Percentiles rank a stretch among this genome's conserved stretches.
Conservation (phyloP, 2,888 invertebrate genomes). For the Agriopis aurantiaria region DNA sequence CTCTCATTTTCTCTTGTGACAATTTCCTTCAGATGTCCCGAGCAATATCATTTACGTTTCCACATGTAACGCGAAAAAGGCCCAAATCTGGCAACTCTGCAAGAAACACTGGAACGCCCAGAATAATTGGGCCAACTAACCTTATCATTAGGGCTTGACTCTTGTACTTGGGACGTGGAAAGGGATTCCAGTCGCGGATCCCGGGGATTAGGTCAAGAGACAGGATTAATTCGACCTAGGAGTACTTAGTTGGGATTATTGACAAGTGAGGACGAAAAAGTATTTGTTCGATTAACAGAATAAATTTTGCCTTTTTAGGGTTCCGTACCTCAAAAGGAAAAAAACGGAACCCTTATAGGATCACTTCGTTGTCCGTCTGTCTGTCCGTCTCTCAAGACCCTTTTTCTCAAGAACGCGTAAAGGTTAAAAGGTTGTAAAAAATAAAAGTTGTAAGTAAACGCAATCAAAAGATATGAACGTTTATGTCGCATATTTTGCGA, state of each 20-base stretch:
- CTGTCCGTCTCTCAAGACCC: too few species aligned
- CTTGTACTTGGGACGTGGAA: conserved; percentile 10
- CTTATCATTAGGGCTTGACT: conserved; percentile 3
- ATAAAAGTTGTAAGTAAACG: too few species aligned
- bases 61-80: neutral
- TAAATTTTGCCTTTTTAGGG: neutral
- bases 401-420: too few species aligned
- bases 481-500: too few species aligned
- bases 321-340: too few species aligned
- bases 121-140: conserved; percentile 26
- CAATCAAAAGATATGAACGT: too few species aligned
- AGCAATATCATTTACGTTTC: neutral
- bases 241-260: conserved; percentile 1
- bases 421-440: too few species aligned
- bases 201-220: conserved; percentile 1
- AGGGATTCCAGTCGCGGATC: conserved; percentile 10
- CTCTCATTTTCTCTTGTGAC: too few species aligned
- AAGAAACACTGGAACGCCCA: neutral
- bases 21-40: too few species aligned
- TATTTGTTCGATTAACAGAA: neutral
- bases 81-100: neutral
- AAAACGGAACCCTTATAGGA: too few species aligned
- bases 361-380: too few species aligned
- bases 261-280: neutral
- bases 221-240: neutral